These are phyloP conservation scores for Cephus pulcher DNA, from an alignment of 2,888 invertebrate species.

Conservation along the genomic window DNA sequence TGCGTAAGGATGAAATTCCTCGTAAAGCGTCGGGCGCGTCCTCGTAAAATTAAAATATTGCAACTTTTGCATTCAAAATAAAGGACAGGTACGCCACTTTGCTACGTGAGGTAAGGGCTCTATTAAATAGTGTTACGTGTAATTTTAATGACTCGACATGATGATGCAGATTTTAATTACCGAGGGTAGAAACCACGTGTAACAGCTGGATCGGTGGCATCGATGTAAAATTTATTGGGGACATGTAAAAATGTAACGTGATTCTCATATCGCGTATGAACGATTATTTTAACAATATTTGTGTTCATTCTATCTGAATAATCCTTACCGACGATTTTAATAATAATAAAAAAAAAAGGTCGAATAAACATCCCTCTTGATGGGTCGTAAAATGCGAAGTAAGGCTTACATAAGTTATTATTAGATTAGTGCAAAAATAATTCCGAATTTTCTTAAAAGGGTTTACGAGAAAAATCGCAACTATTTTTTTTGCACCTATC, in stretches of 20 bases:
- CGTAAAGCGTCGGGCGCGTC: neutral
- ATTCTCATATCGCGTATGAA: neutral
- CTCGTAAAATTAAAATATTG: conserved; percentile 45
- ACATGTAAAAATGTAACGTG: neutral
- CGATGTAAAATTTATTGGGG: neutral
- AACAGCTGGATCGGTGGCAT: neutral
- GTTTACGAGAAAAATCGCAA: too few relatives aligned
- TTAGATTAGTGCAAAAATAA: too few relatives aligned
- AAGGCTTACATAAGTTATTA: too few relatives aligned
- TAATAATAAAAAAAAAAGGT: neutral
- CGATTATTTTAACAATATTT: neutral
- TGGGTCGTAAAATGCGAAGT: too few relatives aligned
- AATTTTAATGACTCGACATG: neutral
- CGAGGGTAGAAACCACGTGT: neutral
- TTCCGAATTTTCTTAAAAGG: too few relatives aligned
- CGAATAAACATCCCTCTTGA: neutral
- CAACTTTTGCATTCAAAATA: conserved; percentile 33
- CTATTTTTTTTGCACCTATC: too few relatives aligned
- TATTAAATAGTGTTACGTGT: neutral
- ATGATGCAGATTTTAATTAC: neutral
- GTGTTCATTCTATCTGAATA: neutral
- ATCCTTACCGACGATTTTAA: neutral
- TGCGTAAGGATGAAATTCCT: conserved; percentile 27
- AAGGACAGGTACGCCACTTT: conserved; percentile 3
- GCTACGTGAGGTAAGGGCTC: neutral